Base-by-base conservation (phyloP, 2,888 invertebrate genomes). In the Scaptomyza reducta region DNA sequence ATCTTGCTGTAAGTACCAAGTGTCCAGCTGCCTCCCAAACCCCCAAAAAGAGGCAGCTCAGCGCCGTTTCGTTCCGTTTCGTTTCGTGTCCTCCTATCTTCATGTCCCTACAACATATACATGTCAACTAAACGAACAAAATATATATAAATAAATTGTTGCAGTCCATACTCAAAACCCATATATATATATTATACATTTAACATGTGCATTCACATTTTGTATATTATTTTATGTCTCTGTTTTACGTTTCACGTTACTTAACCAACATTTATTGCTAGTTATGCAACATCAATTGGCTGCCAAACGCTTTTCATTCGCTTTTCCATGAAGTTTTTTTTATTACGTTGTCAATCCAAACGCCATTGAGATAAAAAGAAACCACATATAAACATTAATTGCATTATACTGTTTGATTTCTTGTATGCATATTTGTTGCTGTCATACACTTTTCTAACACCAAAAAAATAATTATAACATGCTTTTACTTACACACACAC, bases 1-100 rank as follows among this genome's bases (percentile, higher is more conserved):
- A 66, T 53, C 56, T 71, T 88, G 74, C 89, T 89, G 89, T 89
- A 89, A 89, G 89, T 89, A 89, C 89, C 84, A 88, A 82, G 84
- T 79, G 84, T 82, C 81, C 77, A 73, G 64, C 57, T 72, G 62
- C 53, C 66, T 55, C 13, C 9, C 16, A 35, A 13, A 13, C 35
- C 44, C 14, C 35, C 44, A 50, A 7, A 38, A 38, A 38, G 14
- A 40, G 66, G 72, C 59, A 55, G 58, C 54, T 63, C 59, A 60
- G 70, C 67, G 60, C 73, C 65, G 71, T 66, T 75, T 70, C 70
- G 63, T 66, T 75, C 66, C 70, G 63, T 56, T 56, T 53, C 66
- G 71, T 71, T 53, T 63, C 72, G 70, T 71, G 42, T 56, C 55
- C 51, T 55, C 29, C 45, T 40, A 49, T 50, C 50, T 40, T 63